Percentiles rank a stretch among this genome's conserved stretches.
phyloP scores from a whole-genome alignment of 2,888 invertebrate genomes.

The Callinectes sapidus region DNA sequence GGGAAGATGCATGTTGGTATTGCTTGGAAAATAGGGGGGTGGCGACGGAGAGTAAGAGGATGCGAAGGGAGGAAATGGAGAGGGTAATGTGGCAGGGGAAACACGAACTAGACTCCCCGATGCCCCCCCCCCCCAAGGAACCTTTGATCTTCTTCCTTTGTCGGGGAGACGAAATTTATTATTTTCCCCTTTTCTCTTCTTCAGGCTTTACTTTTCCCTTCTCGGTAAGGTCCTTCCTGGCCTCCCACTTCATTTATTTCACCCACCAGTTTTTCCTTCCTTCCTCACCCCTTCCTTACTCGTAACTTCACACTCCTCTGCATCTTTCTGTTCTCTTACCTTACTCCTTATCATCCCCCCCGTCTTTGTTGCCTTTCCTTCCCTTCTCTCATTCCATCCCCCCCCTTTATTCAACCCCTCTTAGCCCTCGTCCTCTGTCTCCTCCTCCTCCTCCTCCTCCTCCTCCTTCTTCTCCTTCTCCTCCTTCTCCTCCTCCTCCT shows the following conservation, averaged over 20 bases:
- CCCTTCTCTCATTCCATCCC: not conserved
- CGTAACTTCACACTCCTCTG: not conserved
- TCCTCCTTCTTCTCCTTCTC: not conserved
- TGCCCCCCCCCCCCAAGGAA: not conserved
- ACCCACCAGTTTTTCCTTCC: not conserved
- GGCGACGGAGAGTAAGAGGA: not conserved
- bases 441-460: not conserved
- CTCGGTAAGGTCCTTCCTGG: not conserved
- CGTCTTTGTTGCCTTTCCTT: not conserved
- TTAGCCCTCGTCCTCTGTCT: not conserved
- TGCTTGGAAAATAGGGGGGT: not conserved
- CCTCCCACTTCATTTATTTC: not conserved
- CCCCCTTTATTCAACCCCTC: not conserved
- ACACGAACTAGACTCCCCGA: conserved; percentile 23
- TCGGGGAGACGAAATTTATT: not conserved
- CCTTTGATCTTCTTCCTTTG: conserved; percentile 44
- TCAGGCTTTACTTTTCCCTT: conserved; percentile 22
- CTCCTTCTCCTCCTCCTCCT: not conserved
- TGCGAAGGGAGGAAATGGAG: not conserved
- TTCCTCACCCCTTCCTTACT: not conserved
- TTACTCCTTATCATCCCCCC: not conserved
- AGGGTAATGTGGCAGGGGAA: conserved; percentile 7
- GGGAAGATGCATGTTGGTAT: not conserved
- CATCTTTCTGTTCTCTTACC: not conserved
- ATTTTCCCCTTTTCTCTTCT: not conserved